phyloP scores from a whole-genome alignment of 1,140 invertebrate species.

The Portunus trituberculatus region DNA sequence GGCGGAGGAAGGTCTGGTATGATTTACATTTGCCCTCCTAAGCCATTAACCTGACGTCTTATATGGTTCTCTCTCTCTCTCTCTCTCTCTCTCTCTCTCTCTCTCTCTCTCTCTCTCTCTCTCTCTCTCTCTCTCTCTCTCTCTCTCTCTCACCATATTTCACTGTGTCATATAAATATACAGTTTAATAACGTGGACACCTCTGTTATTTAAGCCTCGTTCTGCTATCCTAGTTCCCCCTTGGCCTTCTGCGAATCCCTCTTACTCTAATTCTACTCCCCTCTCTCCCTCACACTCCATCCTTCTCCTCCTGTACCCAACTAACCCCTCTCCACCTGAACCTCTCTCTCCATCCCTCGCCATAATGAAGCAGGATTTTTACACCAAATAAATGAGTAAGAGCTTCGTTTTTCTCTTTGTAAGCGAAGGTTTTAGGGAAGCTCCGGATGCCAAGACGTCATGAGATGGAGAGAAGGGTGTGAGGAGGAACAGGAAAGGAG shows the following conservation, averaged over 20 bases:
- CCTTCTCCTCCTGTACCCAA: too few species aligned
- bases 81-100: not conserved
- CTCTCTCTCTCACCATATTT: too few species aligned
- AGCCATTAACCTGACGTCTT: not conserved
- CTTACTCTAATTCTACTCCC: too few species aligned
- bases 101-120: conserved; percentile 5
- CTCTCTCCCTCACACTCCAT: too few species aligned
- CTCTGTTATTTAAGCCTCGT: too few species aligned
- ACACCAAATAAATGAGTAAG: not conserved
- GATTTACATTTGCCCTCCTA: conserved; percentile 2
- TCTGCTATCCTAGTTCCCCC: too few species aligned
- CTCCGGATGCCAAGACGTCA: not conserved
- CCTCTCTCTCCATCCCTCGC: not conserved
- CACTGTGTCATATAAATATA: too few species aligned
- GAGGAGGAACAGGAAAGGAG: not conserved
- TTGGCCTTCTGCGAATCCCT: too few species aligned
- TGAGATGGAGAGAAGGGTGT: not conserved
- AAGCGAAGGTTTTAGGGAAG: not conserved
- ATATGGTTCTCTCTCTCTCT: conserved; percentile 13
- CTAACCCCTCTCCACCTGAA: not conserved
- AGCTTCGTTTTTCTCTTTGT: not conserved
- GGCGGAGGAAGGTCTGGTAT: not conserved
- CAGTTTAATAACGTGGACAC: too few species aligned
- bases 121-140: not conserved
- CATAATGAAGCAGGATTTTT: conserved; percentile 13